Evolutionary conservation across 2,113 vertebrate species (phyloP).

Genomic region (Silurus glanis): DNA sequence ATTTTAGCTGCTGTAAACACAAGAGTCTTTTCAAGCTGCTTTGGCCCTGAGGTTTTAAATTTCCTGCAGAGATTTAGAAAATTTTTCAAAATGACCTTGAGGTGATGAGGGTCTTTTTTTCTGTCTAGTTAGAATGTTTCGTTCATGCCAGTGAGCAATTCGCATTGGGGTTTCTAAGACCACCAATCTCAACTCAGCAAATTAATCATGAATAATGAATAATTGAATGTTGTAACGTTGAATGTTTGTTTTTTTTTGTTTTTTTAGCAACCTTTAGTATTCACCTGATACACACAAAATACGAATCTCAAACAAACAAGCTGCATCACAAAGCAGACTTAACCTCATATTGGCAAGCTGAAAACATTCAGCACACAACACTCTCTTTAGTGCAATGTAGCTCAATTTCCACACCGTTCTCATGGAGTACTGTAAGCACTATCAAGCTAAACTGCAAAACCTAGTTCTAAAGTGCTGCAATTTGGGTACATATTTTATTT

Average conservation of each 20-base stretch:
- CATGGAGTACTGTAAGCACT: not conserved
- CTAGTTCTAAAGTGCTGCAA: constrained; percentile 1
- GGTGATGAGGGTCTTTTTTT: not conserved
- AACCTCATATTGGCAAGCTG: not conserved
- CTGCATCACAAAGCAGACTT: not conserved
- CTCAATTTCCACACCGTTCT: not conserved
- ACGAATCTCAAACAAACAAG: not conserved
- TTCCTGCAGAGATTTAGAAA: not conserved
- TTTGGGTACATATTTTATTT: not conserved
- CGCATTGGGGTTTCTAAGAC: not conserved
- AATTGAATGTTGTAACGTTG: too few relatives aligned
- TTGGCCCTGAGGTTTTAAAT: not conserved
- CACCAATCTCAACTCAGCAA: not conserved
- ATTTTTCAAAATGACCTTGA: not conserved
- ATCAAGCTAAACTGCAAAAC: not conserved
- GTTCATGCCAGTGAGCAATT: not conserved
- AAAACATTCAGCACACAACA: not conserved
- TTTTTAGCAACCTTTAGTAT: not conserved
- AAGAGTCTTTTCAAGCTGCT: not conserved
- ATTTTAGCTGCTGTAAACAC: not conserved
- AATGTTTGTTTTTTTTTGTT: not conserved
- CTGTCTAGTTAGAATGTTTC: not conserved
- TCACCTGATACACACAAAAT: not conserved
- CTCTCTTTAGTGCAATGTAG: not conserved
- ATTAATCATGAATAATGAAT: not conserved